phyloP scores from a whole-genome alignment of 2,888 invertebrate species.

The Icerya purchasi region DNA sequence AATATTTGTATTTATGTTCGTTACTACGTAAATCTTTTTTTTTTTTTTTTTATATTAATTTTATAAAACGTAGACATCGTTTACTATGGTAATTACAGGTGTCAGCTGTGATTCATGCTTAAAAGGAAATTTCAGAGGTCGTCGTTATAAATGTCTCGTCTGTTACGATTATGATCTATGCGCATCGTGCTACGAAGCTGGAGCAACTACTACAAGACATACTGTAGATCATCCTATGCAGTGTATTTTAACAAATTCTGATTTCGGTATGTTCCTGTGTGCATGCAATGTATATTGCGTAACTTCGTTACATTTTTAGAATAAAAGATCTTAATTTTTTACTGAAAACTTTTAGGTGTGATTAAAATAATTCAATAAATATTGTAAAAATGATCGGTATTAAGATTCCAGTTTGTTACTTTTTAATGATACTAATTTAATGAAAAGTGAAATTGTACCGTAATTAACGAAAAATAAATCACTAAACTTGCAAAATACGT shows the following conservation, averaged over 20 bases:
- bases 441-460: no score
- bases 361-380: no score
- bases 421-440: no score
- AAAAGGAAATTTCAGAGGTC: conserved; percentile 90
- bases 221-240: conserved; percentile 96
- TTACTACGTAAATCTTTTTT: no score
- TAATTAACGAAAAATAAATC: no score
- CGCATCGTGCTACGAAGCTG: conserved; percentile 83
- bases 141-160: conserved; percentile 94
- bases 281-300: no score
- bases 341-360: no score
- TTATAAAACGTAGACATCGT: not conserved
- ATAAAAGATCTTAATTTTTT: not conserved
- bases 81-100: conserved; percentile 39
- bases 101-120: conserved; percentile 99
- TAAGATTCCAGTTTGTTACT: no score
- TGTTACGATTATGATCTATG: conserved; percentile 99
- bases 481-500: no score
- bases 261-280: conserved; percentile 72
- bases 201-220: conserved; percentile 76
- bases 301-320: not conserved
- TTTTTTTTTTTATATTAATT: not conserved
- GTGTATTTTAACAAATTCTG: conserved; percentile 88
- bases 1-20: no score
- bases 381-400: no score